Evolutionary conservation across 1,140 invertebrate genomes (phyloP).

Genomic region (Tetragnatha versicolor): DNA sequence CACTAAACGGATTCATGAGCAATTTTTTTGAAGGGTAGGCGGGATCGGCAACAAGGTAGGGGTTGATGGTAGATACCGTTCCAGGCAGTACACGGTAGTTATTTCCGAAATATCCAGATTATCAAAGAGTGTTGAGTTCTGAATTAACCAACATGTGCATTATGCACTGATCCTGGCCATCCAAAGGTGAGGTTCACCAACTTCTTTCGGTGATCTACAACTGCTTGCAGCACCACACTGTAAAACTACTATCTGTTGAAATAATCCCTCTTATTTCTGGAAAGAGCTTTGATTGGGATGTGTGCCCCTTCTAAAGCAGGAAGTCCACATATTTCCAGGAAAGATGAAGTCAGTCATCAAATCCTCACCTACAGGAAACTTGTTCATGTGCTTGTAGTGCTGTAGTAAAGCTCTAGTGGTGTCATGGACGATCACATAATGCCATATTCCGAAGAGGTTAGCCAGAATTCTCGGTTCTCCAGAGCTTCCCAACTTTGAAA

Average conservation of each 20-base stretch:
- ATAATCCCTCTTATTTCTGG: not conserved
- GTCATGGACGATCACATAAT: not conserved
- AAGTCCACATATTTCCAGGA: not conserved
- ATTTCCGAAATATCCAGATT: not conserved
- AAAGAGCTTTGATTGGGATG: conserved; percentile 2
- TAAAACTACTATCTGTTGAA: not conserved
- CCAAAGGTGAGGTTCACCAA: not conserved
- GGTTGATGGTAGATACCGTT: too few species aligned
- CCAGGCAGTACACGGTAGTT: too few species aligned
- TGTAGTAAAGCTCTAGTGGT: not conserved
- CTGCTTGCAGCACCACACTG: not conserved
- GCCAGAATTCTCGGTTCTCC: not conserved
- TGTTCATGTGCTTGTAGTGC: not conserved
- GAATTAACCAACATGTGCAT: not conserved
- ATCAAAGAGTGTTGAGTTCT: not conserved
- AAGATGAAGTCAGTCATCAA: not conserved
- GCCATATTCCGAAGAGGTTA: not conserved
- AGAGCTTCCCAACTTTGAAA: not conserved
- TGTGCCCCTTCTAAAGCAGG: conserved; percentile 63
- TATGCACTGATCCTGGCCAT: not conserved
- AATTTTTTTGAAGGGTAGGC: not conserved
- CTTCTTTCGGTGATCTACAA: not conserved
- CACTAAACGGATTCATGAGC: not conserved
- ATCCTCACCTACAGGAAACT: not conserved
- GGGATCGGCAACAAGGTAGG: not conserved